These are phyloP conservation scores for Laupala kohalensis DNA, from an alignment of 1,140 invertebrate genomes.

Conservation along the genomic window DNA sequence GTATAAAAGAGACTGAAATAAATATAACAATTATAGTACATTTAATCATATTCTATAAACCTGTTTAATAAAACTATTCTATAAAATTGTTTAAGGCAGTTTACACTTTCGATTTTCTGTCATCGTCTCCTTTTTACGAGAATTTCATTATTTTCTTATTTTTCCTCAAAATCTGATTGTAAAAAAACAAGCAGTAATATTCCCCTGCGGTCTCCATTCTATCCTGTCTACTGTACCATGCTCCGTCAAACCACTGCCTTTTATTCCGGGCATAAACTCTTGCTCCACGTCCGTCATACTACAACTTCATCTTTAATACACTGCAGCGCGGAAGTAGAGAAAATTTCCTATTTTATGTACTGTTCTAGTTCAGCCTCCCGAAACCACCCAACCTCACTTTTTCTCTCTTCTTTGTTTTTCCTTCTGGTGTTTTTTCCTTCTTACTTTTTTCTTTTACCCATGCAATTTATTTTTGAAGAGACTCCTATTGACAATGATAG, in stretches of 20 bases:
- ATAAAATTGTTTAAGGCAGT: no score
- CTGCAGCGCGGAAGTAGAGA: not conserved
- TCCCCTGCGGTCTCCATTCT: not conserved
- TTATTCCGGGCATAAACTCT: not conserved
- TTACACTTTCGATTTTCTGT: no score
- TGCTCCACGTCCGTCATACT: not conserved
- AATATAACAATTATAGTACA: no score
- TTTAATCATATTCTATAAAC: no score
- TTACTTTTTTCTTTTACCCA: not conserved
- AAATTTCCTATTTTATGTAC: not conserved
- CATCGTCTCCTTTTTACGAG: no score
- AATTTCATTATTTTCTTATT: no score
- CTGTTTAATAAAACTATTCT: no score
- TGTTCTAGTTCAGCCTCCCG: not conserved
- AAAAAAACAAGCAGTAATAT: no score
- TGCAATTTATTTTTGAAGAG: no score
- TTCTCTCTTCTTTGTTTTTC: not conserved
- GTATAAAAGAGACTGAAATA: no score
- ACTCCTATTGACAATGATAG: not conserved
- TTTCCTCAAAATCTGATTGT: no score
- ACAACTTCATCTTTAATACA: not conserved
- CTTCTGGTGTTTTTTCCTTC: not conserved
- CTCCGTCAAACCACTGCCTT: not conserved
- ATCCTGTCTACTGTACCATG: not conserved
- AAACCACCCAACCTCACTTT: not conserved